These are phyloP conservation scores for Gastrophryne carolinensis DNA, from an alignment of 2,797 vertebrate species.

Conservation along the genomic window DNA sequence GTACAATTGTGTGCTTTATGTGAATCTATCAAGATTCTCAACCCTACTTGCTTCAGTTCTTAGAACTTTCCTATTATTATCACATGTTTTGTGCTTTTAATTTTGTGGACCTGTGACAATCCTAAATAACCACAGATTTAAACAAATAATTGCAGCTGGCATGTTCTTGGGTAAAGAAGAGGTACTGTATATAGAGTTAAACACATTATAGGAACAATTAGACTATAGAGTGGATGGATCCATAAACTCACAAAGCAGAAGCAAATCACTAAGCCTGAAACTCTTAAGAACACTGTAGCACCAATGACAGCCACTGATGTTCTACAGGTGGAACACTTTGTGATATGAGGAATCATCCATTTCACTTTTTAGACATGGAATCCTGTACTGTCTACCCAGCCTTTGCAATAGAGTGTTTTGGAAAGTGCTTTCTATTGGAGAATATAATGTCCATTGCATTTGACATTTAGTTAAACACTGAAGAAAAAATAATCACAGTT, in stretches of 20 bases:
- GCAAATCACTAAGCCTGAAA: not conserved
- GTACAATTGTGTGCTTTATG: too few relatives aligned
- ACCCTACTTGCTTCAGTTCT: too few relatives aligned
- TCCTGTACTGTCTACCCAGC: not conserved
- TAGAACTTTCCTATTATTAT: too few relatives aligned
- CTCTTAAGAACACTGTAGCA: not conserved
- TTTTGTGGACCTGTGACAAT: too few relatives aligned
- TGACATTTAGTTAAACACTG: conserved; percentile 1
- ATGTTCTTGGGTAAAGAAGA: too few relatives aligned
- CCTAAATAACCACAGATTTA: too few relatives aligned
- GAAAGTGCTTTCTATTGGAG: conserved; percentile 13
- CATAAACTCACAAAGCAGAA: conserved; percentile 7
- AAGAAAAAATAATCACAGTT: conserved; percentile 75
- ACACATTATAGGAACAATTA: too few relatives aligned
- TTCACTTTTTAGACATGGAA: not conserved
- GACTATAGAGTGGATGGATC: not conserved
- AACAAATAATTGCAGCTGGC: too few relatives aligned
- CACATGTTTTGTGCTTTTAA: too few relatives aligned
- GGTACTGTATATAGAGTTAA: too few relatives aligned
- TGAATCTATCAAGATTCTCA: too few relatives aligned
- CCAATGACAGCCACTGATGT: not conserved
- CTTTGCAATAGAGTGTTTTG: conserved; percentile 4
- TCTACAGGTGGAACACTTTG: not conserved
- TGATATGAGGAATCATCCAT: not conserved
- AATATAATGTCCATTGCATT: conserved; percentile 19